A percentile compares a stretch with the other conserved stretches of the same genome.
Evolutionary conservation across 92 coral and sea anemone species (phyloP).

Genomic region (Epizoanthus fatuus): DNA sequence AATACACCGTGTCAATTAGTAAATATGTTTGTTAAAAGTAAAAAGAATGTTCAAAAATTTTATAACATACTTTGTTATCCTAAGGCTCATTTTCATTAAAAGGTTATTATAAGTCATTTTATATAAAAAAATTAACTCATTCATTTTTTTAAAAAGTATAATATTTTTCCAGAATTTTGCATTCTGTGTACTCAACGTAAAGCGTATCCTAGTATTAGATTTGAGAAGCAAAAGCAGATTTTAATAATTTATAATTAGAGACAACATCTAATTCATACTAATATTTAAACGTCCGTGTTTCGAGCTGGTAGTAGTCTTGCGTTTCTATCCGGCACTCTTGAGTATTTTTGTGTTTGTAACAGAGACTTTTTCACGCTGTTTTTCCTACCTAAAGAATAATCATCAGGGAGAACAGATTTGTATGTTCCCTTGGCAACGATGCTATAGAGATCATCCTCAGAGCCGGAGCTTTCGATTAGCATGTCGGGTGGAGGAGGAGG

Average conservation of each 20-base stretch:
- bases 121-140: no score
- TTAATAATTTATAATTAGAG: neutral
- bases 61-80: no score
- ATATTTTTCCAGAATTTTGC: neutral
- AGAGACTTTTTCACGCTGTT: constrained; percentile 4
- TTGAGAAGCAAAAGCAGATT: constrained; percentile 40
- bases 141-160: constrained; percentile 16
- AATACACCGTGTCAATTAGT: no score
- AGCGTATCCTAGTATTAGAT: neutral
- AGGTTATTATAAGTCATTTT: no score
- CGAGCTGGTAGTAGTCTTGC: constrained; percentile 32
- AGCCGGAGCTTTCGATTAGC: constrained; percentile 90
- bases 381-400: constrained; percentile 40
- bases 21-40: no score
- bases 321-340: constrained; percentile 5
- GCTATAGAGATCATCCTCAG: constrained; percentile 95
- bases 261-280: neutral
- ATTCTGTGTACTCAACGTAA: neutral
- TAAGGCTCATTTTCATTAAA: no score
- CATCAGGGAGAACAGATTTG: constrained; percentile 79
- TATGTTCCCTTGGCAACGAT: constrained; percentile 94
- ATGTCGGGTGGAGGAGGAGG: constrained; percentile 92
- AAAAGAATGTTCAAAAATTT: no score
- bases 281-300: constrained; percentile 36
- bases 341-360: constrained; percentile 23